Base-by-base conservation (phyloP, 2,797 vertebrate genomes). In the Pangasius larnaudii region DNA sequence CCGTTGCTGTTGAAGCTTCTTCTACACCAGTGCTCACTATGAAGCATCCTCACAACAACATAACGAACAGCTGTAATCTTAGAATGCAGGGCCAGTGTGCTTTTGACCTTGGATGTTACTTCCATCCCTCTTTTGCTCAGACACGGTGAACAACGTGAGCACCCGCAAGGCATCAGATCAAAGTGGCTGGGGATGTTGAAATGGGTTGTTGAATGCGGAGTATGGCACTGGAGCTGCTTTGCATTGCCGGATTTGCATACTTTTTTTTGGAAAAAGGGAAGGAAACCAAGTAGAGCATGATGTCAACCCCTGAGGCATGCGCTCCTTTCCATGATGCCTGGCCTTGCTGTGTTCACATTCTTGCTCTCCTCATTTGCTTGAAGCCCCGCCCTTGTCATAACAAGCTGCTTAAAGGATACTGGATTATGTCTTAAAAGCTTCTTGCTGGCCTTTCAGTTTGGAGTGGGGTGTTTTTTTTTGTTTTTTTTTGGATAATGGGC, bases 251-350 rank as follows among this genome's bases (percentile, higher is more conserved):
- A 75, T 86, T 86, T 86, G 30, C 61, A 79, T 87, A 53, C 42
- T 27, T 67, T 33, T 59, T 80, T 58, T 58, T 33, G 36, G 59
- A 30, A 46, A 19, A 46, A 30, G 39, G 53, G 85, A 91, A 86
- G 86, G 84, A 90, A 81, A 85, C 90, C 88, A 90, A 85, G 87
- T 89, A 92, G 83, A 93, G 95, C 93, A 94, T 94, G 92, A 93
- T 87, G 89, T 92, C 91, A 91, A 33, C 84, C 82, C 90, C 30
- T 91, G 78, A 82, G 86, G 88, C 90, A 91, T 88, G 87, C 84
- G 78, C 30, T 89, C 63, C 85, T 18, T 85, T 89, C 89, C 88
- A 90, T 69, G 2, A 83, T 88, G 89, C 89, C 63, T 85, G 87
- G 81, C 87, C 87, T 88, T 81, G 65, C 88, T 78, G 42, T 89